Evolutionary conservation across 2,797 vertebrate genomes (phyloP), one percentile per base, ranked within the genome.

Genomic region (Lophius americanus): DNA sequence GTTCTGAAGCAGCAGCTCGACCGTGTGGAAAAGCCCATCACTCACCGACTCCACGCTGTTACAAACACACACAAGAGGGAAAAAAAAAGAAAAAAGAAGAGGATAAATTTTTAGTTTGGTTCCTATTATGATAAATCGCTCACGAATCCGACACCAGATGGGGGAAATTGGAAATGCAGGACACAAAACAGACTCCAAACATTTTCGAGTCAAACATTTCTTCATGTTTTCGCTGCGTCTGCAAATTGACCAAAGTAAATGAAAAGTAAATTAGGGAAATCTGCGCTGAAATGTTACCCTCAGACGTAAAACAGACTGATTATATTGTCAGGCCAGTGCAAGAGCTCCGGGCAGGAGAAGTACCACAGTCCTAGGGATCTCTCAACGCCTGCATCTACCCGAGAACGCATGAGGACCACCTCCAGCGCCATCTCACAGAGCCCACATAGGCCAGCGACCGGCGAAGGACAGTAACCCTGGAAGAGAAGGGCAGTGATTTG

Each of bases 1-100:
- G 86, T 99, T 98, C 88, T 98, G 93, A 92, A 97, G 96, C 86
- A 98, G 82, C 7, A 99, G 91, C 88, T 99, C 97, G 49, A 99
- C 96, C 0, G 94, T 96, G 58, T 99, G 98, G 83, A 98, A 98
- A 65, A 97, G 95, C 32, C 98, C 97, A 1, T 99, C 98, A 0
- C 96, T 99, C 80, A 99, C 95, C 0, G 97, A 95, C 92, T 99
- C 97, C 90, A 98, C 96, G 10, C 98, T 99, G 83, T 41, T 72
- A 78, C 50, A 64, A 43, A 75, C 64, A 73, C 32, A 75, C 13
- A 70, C 38, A 23, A 23, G 23, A 23, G 23, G 23, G 72, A 12
- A 42, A 13, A 47, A 58, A 56, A 64, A 47, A 58, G 53, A 64
- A 13, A 11, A 66, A 41, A 41, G 39, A 41, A 41, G 9, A 41